Conservation (phyloP, 2,113 vertebrate species). For the Pachyramphus minor region DNA sequence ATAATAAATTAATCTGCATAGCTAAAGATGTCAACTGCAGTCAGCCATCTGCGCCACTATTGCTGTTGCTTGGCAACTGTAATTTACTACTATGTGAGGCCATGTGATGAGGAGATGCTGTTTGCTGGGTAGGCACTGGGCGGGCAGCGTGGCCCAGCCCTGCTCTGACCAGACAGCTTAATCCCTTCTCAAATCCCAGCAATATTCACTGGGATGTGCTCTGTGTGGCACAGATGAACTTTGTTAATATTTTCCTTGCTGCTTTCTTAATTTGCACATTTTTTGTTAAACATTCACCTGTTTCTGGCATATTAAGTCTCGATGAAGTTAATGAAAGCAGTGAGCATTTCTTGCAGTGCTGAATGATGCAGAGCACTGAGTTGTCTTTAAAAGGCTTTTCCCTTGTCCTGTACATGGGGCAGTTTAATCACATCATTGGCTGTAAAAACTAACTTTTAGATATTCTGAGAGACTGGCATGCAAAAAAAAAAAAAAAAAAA, state of each 20-base stretch:
- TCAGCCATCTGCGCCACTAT: constrained; percentile 51
- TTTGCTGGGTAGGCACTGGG: constrained; percentile 19
- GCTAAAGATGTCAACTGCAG: constrained; percentile 68
- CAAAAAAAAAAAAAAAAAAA: neutral
- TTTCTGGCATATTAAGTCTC: neutral
- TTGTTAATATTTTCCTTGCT: constrained; percentile 1
- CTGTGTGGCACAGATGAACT: neutral
- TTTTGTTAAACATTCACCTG: fast-evolving
- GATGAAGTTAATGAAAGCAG: neutral
- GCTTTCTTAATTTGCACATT: neutral
- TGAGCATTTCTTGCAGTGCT: neutral
- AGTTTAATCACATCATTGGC: neutral
- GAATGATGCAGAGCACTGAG: neutral
- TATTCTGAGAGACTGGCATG: neutral
- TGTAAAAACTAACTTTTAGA: neutral
- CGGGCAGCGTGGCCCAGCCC: constrained; percentile 2
- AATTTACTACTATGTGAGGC: constrained; percentile 63
- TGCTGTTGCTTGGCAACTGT: constrained; percentile 71
- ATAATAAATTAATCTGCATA: constrained; percentile 72
- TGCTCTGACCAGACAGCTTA: constrained; percentile 18
- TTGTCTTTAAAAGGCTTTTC: neutral
- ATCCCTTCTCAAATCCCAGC: neutral
- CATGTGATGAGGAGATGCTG: constrained; percentile 47
- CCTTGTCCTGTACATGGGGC: neutral
- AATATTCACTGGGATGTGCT: neutral